Evolutionary conservation across 2,797 vertebrate species (phyloP), one percentile per base, ranked within the genome.

Genomic region (Acanthiza pusilla): DNA sequence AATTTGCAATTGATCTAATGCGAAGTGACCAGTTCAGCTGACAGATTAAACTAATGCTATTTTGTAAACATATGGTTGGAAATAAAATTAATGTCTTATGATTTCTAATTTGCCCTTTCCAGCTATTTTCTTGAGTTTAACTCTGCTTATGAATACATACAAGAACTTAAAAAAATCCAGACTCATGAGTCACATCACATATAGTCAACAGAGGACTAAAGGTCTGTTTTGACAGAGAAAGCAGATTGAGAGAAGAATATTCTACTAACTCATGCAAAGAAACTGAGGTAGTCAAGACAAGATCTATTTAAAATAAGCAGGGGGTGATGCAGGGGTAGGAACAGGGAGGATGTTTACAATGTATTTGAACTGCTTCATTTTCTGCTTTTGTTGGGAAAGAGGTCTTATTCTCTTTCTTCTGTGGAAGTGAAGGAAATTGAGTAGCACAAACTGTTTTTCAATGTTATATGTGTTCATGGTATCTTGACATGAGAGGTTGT

Each of bases 71-170:
- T 92, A 87, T 42, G 40, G 43, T 26, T 84, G 58, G 42, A 80
- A 87, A 48, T 58, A 62, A 92, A 91, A 75, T 68, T 43, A 74
- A 50, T 72, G 15, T 50, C 23, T 90, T 88, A 62, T 90, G 73
- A 76, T 86, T 87, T 94, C 50, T 67, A 27, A 53, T 88, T 93
- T 93, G 48, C 48, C 58, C 40, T 90, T 95, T 75, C 51, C 43
- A 60, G 62, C n/a, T 12, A 20, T 20, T 51, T 73, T 43, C 70
- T 91, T 88, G 48, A 5, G 30, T 92, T 90, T 72, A 71, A 63
- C 40, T 91, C 62, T 90, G 30, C 47, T 75, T 84, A 29, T 67
- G 57, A 71, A 60, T 53, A 60, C 21, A 34, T 55, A 48, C 6
- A 66, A 55, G 45, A 78, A 61, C 6, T 40, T 86, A 14, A 93